These are phyloP conservation scores for Platichthys stellatus DNA, from an alignment of 2,113 vertebrate species.

Conservation along the genomic window DNA sequence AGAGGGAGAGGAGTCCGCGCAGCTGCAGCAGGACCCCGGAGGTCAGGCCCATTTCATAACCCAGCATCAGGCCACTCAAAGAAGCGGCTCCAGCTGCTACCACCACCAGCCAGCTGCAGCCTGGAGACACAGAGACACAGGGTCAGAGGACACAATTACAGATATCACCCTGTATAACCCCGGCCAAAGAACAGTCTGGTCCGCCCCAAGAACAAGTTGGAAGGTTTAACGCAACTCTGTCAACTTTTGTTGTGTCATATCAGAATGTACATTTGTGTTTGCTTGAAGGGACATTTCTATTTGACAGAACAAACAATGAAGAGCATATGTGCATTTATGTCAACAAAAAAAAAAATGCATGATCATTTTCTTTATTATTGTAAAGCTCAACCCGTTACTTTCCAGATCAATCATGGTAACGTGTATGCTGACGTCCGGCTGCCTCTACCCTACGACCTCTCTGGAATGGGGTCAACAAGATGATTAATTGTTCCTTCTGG, in stretches of 20 bases:
- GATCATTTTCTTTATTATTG: too few relatives aligned
- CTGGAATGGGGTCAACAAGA: not conserved
- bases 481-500: not conserved
- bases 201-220: too few relatives aligned
- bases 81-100: slow-evolving; percentile 87
- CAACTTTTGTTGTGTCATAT: too few relatives aligned
- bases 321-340: too few relatives aligned
- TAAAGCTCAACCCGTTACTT: too few relatives aligned
- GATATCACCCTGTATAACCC: not conserved
- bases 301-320: too few relatives aligned
- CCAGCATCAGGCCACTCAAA: slow-evolving; percentile 92
- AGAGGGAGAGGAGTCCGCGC: slow-evolving; percentile 83
- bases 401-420: too few relatives aligned
- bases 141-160: not conserved
- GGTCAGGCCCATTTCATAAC: slow-evolving; percentile 93
- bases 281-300: too few relatives aligned
- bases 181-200: too few relatives aligned
- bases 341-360: too few relatives aligned
- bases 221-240: too few relatives aligned
- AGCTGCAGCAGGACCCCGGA: slow-evolving; percentile 95
- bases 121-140: slow-evolving; percentile 70
- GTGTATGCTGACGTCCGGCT: not conserved
- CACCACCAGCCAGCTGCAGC: slow-evolving; percentile 86
- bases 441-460: not conserved
- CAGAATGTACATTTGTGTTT: too few relatives aligned